Evolutionary conservation across 2,888 invertebrate genomes (phyloP), one percentile per base, ranked within the genome.

Genomic region (Meteorus colon): DNA sequence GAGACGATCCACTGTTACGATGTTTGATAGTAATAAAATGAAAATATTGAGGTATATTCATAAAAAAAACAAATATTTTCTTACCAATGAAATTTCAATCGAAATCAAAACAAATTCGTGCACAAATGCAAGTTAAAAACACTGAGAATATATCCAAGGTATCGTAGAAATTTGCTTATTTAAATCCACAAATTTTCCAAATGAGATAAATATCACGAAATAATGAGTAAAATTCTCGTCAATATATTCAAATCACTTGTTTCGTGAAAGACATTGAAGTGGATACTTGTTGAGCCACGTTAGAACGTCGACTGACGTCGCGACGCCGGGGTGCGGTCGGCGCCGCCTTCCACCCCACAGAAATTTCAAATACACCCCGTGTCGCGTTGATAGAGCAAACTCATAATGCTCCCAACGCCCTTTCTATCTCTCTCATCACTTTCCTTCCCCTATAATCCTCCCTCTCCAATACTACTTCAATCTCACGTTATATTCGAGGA

Each of bases 271-370:
- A 63, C 29, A 72, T 73, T 65, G 71, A 75, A 78, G 84, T 82
- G 82, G 81, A 81, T 85, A 87, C 87, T 86, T 87, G 87, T 87
- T 87, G 86, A 87, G 86, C 86, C 84, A 83, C 86, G 85, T 82
- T 86, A 82, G 82, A 85, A 81, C 83, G 82, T 82, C 82, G 83
- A 86, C 86, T 85, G 86, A 84, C 83, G 83, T 85, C 83, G 85
- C 83, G 85, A 82, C 83, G 83, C 77, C 85, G 86, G 86, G 86
- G 86, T 86, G 86, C 87, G 87, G 86, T 82, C 83, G 85, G 84
- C 85, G 86, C 84, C 86, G 81, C 82, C 82, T 81, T 77, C 60
- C 72, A 75, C 76, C 71, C 77, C 75, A 29, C 74, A 74, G 70
- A 76, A 77, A 78, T 77, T 76, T 79, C 78, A 34, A 73, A 75